Percentiles rank a stretch among this genome's conserved stretches.
phyloP scores from a whole-genome alignment of 2,113 vertebrate genomes.

The Arothron firmamentum region DNA sequence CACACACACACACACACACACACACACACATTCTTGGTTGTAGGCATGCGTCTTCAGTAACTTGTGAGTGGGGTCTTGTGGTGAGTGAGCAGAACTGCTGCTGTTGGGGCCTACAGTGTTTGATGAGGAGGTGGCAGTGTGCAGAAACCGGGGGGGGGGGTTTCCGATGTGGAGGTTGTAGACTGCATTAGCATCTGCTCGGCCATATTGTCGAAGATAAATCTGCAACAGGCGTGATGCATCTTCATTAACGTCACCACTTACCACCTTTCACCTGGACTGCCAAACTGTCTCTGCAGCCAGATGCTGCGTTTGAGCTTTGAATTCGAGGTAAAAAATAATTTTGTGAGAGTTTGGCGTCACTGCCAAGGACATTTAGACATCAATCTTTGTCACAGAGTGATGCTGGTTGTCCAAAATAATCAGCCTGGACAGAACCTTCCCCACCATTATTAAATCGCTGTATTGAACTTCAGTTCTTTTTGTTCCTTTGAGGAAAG shows the following conservation, averaged over 20 bases:
- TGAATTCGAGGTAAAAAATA: conserved; percentile 16
- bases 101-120: conserved; percentile 22
- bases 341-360: neutral
- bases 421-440: conserved; percentile 24
- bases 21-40: neutral
- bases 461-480: neutral
- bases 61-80: conserved; percentile 23
- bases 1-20: neutral
- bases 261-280: conserved; percentile 60
- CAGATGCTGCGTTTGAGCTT: conserved; percentile 66
- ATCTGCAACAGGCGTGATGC: conserved; percentile 63
- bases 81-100: conserved; percentile 27
- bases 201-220: conserved; percentile 70
- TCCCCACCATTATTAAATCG: conserved; percentile 8
- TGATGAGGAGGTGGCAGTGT: conserved; percentile 58
- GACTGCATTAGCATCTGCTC: conserved; percentile 72
- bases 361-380: conserved; percentile 40
- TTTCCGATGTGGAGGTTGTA: conserved; percentile 52
- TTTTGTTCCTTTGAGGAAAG: neutral
- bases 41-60: conserved; percentile 16
- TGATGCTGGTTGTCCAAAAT: neutral
- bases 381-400: conserved; percentile 63
- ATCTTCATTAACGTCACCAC: conserved; percentile 75
- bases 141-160: conserved; percentile 45
- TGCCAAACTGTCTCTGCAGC: conserved; percentile 61